These are phyloP conservation scores for Apamea anceps DNA, from an alignment of 2,888 invertebrate genomes.

Conservation along the genomic window DNA sequence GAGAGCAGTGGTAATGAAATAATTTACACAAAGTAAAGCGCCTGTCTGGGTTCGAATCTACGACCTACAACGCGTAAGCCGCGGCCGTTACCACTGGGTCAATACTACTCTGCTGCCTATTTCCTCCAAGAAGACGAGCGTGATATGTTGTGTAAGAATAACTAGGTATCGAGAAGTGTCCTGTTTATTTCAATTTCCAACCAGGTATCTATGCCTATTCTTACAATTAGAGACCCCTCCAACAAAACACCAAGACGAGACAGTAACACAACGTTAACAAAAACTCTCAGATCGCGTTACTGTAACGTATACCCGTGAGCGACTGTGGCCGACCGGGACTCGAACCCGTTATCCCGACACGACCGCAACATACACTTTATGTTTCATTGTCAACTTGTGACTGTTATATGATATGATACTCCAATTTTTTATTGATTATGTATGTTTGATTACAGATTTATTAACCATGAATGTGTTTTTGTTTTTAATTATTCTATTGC, in stretches of 20 bases:
- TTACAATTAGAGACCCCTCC: constrained; percentile 44
- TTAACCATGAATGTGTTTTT: too few relatives aligned
- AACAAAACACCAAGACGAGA: constrained; percentile 18
- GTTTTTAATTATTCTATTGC: background rate
- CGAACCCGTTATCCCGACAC: constrained; percentile 67
- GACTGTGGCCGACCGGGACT: constrained; percentile 67
- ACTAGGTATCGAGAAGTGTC: background rate
- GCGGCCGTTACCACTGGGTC: background rate
- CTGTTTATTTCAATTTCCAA: background rate
- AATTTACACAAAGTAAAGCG: background rate
- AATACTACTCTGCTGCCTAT: background rate
- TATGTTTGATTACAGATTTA: background rate
- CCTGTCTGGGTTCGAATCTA: background rate
- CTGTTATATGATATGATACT: constrained; percentile 10
- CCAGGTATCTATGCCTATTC: background rate
- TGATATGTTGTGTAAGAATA: background rate
- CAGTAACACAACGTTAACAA: constrained; percentile 59
- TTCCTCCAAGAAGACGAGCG: background rate
- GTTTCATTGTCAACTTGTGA: constrained; percentile 38
- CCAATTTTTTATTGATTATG: constrained; percentile 2
- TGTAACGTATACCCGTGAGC: constrained; percentile 72
- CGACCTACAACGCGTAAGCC: background rate
- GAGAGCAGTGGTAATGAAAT: background rate
- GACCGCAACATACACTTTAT: constrained; percentile 61
- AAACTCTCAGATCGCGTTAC: constrained; percentile 68